Base-by-base conservation (phyloP, 2,888 invertebrate genomes). In the Agrilus biguttatus region DNA sequence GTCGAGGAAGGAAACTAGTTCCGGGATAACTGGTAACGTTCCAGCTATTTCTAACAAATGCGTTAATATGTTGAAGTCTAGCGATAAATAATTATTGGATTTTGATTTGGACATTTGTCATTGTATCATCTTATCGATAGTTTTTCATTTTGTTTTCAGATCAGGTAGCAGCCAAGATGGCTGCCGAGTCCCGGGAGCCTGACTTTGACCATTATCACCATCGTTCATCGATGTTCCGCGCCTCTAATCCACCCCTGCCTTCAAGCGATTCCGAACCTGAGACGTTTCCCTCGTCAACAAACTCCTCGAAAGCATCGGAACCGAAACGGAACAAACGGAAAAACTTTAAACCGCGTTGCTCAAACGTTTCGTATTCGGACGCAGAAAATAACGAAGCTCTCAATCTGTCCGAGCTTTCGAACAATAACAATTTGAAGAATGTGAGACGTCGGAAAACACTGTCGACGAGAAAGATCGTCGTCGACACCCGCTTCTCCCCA, bases 291-390 rank as follows among this genome's bases (percentile, higher is more conserved):
- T 48, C 50, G 55, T 62, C 43, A 54, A 28, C 28, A 2, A 28
- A 28, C 28, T 44, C 55, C 14, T 54, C 56, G 56, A 69, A 55
- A 67, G 67, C 49, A 57, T 72, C 71, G 52, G 68, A 70, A 60
- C 76, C 76, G 48, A 78, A 79, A 62, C 72, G 80, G 55, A 83
- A 83, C 69, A 83, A 83, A 55, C 68, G 84, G 52, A 84, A 84
- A 64, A 83, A 84, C 62, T 82, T 84, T 65, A 78, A 81, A 55
- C 86, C 86, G 0, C 69, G 84, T 54, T 85, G 82, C 63, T 80
- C 83, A 2, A 75, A 74, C 47, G 63, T 71, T 14, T 60, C 67
- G 1, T 71, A 69, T 54, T 70, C 71, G 6, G 73, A 74, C 41
- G 70, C 71, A 46, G 59, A 54, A 32, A 53, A 51, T 40, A 45